Evolutionary conservation across 2,797 vertebrate species (phyloP).

Genomic region (Ataeniobius toweri): DNA sequence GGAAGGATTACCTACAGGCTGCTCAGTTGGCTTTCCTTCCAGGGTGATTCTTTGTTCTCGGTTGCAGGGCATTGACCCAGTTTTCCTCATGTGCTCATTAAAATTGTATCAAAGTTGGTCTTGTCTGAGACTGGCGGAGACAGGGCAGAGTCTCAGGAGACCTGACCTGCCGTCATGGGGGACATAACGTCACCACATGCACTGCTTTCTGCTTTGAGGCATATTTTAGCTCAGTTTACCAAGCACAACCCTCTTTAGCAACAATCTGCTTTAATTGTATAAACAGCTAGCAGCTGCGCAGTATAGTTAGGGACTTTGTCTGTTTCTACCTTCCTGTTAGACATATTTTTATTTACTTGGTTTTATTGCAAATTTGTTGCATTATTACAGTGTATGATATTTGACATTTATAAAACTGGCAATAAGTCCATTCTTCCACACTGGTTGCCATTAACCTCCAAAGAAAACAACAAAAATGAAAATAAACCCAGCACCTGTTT

Average conservation of each 20-base stretch:
- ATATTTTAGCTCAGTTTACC: constrained; percentile 20
- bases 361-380: neutral
- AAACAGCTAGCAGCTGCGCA: neutral
- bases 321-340: neutral
- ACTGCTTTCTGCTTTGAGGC: constrained; percentile 24
- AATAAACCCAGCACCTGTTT: constrained; percentile 83
- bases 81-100: constrained; percentile 77
- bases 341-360: neutral
- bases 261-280: neutral
- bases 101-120: constrained; percentile 71
- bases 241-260: neutral
- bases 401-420: neutral
- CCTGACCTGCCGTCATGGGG: constrained; percentile 45
- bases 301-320: neutral
- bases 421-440: neutral
- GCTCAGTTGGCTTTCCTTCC: constrained; percentile 9
- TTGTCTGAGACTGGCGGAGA: constrained; percentile 55
- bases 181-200: constrained; percentile 61
- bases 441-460: constrained; percentile 45
- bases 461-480: constrained; percentile 15
- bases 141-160: constrained; percentile 52
- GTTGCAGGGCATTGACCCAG: constrained; percentile 63
- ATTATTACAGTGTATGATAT: neutral
- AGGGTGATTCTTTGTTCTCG: constrained; percentile 57
- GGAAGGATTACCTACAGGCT: neutral